Base-by-base conservation (phyloP, 2,888 invertebrate genomes). In the Aphelenchoides bicaudatus region DNA sequence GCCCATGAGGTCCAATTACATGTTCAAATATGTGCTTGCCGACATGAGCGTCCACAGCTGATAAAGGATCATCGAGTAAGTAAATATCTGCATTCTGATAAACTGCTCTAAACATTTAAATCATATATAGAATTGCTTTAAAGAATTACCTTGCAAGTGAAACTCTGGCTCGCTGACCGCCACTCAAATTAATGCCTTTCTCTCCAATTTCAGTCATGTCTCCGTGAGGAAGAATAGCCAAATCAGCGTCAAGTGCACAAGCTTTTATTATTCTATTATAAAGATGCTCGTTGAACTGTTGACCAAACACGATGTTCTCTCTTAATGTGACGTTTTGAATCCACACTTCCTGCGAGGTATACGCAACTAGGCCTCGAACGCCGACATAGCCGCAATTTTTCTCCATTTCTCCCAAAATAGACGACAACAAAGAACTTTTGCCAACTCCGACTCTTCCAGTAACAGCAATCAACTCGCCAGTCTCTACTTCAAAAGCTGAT, bases 311-410 rank as follows among this genome's bases (percentile, higher is more conserved):
- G 68, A 98, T 90, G 81, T 98, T 98, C 77, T 92, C 88, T 74
- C 87, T 86, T 30, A 98, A 82, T 0, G 93, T 91, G 4, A 90
- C 88, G 82, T 96, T 96, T 81, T 96, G 96, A 61, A 96, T 96
- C 96, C 96, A 98, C 0, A 96, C 91, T 82, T 91, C 91, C 78
- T 93, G 92, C 0, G 92, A 86, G 2, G 92, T 91, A 80, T 91
- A 93, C 0, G 91, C 91, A 10, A 85, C 80, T 2, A 82, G 78
- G 25, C 86, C 86, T n/a, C 62, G 59, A 39, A 73, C 63, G 13
- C 67, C 65, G 16, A 77, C 61, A 10, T 56, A 58, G 25, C 77
- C 77, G 5, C 62, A 49, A 0, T 68, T 47, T 30, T 66, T 65
- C 34, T 72, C 72, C 77, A 77, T 91, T 84, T 94, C 93, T 8